Evolutionary conservation across 2,888 invertebrate genomes (phyloP).

Genomic region (Adelognathus sp.): DNA sequence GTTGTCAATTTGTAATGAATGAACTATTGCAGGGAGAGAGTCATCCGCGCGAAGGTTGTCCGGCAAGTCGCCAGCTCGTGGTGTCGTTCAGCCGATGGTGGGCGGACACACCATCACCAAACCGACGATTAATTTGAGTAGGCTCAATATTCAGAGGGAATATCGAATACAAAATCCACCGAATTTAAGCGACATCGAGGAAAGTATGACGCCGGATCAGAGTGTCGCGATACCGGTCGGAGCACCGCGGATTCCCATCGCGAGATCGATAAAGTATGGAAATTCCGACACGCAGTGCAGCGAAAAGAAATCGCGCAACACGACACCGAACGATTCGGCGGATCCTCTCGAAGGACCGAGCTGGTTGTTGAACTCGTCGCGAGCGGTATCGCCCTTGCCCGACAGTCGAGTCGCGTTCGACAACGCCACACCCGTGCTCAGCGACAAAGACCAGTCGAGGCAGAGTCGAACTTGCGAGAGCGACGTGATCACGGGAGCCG

Average conservation of each 20-base stretch:
- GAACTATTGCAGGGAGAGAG: slow-evolving; percentile 66
- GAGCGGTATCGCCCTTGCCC: not conserved
- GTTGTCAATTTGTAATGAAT: not conserved
- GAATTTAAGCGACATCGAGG: slow-evolving; percentile 74
- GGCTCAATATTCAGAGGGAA: slow-evolving; percentile 74
- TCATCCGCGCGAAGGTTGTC: slow-evolving; percentile 69
- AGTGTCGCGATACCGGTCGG: not conserved
- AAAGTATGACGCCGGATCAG: slow-evolving; percentile 60
- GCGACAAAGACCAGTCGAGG: not conserved
- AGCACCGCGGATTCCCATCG: not conserved
- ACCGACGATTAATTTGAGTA: slow-evolving; percentile 78
- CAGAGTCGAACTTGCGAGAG: not conserved
- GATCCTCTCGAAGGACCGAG: slow-evolving; percentile 79
- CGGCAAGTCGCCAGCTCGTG: slow-evolving; percentile 74
- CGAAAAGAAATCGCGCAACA: not conserved
- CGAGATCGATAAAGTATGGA: no score
- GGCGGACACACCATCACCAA: slow-evolving; percentile 79
- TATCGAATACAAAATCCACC: slow-evolving; percentile 67
- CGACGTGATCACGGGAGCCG: not conserved
- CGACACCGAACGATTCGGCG: slow-evolving; percentile 44
- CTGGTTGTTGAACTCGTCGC: slow-evolving; percentile 69
- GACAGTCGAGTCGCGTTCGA: not conserved
- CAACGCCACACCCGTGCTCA: not conserved
- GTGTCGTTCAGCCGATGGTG: slow-evolving; percentile 79
- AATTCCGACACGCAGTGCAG: not conserved